phyloP scores from a whole-genome alignment of 2,888 invertebrate genomes.

The Petrolisthes cinctipes region DNA sequence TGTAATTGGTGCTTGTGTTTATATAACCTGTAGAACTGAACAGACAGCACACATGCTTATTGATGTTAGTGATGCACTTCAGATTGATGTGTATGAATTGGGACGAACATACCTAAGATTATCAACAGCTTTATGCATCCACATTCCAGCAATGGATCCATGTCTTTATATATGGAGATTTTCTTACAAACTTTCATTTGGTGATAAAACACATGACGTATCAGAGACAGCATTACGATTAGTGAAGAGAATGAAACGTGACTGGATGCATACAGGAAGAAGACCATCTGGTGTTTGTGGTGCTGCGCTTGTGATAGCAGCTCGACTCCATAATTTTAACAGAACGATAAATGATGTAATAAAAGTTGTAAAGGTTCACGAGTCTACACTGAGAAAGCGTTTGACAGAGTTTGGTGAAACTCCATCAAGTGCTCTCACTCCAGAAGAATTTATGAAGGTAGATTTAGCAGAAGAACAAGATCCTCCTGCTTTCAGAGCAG shows the following conservation, averaged over 20 bases:
- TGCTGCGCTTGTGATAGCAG: slow-evolving; percentile 78
- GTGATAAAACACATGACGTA: slow-evolving; percentile 92
- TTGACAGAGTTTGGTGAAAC: slow-evolving; percentile 96
- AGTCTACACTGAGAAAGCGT: slow-evolving; percentile 89
- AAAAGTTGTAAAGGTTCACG: slow-evolving; percentile 94
- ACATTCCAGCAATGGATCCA: slow-evolving; percentile 91
- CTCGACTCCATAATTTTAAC: slow-evolving; percentile 91
- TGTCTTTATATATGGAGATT: slow-evolving; percentile 95
- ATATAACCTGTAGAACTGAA: slow-evolving; percentile 95
- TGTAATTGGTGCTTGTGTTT: slow-evolving; percentile 96
- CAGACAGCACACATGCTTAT: slow-evolving; percentile 94
- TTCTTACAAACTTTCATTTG: slow-evolving; percentile 91
- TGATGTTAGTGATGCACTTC: slow-evolving; percentile 96
- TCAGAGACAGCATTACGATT: slow-evolving; percentile 93
- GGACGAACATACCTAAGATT: slow-evolving; percentile 92
- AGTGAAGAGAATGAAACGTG: slow-evolving; percentile 97
- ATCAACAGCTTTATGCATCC: slow-evolving; percentile 89
- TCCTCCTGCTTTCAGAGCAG: slow-evolving; percentile 93
- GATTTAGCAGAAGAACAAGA: slow-evolving; percentile 95
- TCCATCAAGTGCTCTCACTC: slow-evolving; percentile 91
- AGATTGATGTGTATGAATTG: slow-evolving; percentile 95
- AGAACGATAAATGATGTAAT: slow-evolving; percentile 89
- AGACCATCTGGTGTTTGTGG: slow-evolving; percentile 98
- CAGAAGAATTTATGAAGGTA: slow-evolving; percentile 97
- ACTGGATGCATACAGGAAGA: slow-evolving; percentile 95